Conservation (phyloP, 2,888 invertebrate species). For the Trichopria drosophilae region DNA sequence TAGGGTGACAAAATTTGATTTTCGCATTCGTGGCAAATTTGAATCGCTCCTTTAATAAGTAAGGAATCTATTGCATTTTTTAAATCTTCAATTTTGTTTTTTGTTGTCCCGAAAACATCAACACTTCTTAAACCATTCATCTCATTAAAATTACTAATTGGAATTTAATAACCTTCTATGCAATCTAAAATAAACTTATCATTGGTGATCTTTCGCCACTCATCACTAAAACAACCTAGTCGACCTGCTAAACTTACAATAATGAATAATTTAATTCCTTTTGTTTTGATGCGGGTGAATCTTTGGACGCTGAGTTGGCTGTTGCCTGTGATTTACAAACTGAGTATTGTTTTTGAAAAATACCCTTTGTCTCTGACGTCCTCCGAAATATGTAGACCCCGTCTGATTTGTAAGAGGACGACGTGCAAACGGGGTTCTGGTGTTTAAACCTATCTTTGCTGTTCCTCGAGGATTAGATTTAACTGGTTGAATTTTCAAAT, state of each 20-base stretch:
- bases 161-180: conserved; percentile 3
- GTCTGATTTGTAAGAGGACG: conserved; percentile 6
- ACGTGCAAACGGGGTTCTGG: conserved; percentile 2
- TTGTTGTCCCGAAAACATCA: too few relatives aligned
- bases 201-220: neutral
- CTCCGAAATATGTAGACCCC: conserved; percentile 9
- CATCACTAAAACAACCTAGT: neutral
- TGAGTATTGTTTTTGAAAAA: conserved; percentile 11
- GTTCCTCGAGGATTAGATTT: neutral
- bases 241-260: conserved; percentile 9
- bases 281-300: neutral
- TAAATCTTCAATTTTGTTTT: too few relatives aligned
- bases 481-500: conserved; percentile 1
- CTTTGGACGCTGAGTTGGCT: neutral
- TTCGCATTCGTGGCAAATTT: neutral
- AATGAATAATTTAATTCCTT: neutral
- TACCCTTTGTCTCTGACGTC: conserved; percentile 3
- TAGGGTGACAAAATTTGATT: neutral
- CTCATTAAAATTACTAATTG: too few relatives aligned
- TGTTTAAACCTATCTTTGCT: neutral
- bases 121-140: too few relatives aligned
- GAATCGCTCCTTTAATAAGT: neutral
- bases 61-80: too few relatives aligned
- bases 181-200: neutral
- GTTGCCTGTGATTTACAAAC: neutral